These are phyloP conservation scores for Zygaena filipendulae DNA, from an alignment of 2,888 invertebrate genomes.

Conservation along the genomic window DNA sequence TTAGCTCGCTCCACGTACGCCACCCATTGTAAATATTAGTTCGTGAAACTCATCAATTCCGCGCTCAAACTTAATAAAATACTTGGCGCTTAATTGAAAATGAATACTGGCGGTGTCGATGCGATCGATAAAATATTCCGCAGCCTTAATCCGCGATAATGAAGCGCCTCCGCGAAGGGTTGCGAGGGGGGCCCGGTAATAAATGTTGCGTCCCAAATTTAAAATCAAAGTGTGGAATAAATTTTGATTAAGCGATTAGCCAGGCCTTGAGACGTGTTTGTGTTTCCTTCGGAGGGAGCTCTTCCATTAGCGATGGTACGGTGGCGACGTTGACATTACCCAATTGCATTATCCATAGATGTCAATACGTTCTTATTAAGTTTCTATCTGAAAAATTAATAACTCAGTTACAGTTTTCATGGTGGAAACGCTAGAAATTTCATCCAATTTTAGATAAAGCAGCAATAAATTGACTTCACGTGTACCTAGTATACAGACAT, in stretches of 20 bases:
- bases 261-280: slow-evolving; percentile 50
- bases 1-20: slow-evolving; percentile 40
- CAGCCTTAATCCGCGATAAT: slow-evolving; percentile 68
- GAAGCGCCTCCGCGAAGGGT: slow-evolving; percentile 61
- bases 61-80: slow-evolving; percentile 67
- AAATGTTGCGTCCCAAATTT: slow-evolving; percentile 68
- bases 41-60: slow-evolving; percentile 67
- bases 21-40: slow-evolving; percentile 66
- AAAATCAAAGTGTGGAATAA: slow-evolving; percentile 70
- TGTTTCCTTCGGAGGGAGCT: slow-evolving; percentile 45
- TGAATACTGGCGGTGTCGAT: slow-evolving; percentile 58
- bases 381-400: no score
- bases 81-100: slow-evolving; percentile 69
- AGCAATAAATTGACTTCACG: no score
- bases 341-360: no score
- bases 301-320: slow-evolving; percentile 33
- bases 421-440: no score
- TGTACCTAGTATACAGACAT: no score
- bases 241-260: slow-evolving; percentile 70
- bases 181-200: slow-evolving; percentile 62
- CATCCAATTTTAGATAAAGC: no score
- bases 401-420: no score
- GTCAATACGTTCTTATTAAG: no score
- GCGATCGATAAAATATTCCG: slow-evolving; percentile 67
- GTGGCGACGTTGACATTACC: no score